These are phyloP conservation scores for Argyra leucocephala DNA, from an alignment of 2,888 invertebrate genomes.

Conservation along the genomic window DNA sequence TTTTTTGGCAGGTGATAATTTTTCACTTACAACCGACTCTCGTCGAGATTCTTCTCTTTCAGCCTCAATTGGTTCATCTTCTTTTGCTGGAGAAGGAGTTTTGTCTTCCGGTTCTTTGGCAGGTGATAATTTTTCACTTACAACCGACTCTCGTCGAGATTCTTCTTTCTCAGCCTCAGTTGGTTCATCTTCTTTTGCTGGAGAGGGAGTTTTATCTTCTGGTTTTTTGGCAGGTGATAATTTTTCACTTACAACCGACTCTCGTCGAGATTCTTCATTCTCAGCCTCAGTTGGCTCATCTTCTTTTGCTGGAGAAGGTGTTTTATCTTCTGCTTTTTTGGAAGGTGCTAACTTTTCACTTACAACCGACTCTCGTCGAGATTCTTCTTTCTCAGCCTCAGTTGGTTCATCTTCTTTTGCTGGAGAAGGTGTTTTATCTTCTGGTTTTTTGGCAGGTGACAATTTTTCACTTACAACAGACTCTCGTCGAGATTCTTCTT, in stretches of 20 bases:
- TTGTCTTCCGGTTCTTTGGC: slow-evolving; percentile 17
- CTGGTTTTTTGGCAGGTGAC: not conserved
- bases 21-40: slow-evolving; percentile 13
- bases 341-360: slow-evolving; percentile 17
- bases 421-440: not conserved
- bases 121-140: slow-evolving; percentile 14
- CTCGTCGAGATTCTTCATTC: slow-evolving; percentile 22
- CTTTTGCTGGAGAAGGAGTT: slow-evolving; percentile 25
- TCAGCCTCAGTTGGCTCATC: slow-evolving; percentile 12
- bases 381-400: slow-evolving; percentile 27
- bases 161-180: slow-evolving; percentile 16
- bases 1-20: not conserved
- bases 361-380: slow-evolving; percentile 30
- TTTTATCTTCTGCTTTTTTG: slow-evolving; percentile 18
- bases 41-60: slow-evolving; percentile 12
- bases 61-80: slow-evolving; percentile 9
- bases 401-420: slow-evolving; percentile 26
- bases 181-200: slow-evolving; percentile 26
- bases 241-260: slow-evolving; percentile 17
- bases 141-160: slow-evolving; percentile 14
- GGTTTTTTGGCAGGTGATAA: slow-evolving; percentile 16
- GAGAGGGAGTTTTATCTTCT: slow-evolving; percentile 20
- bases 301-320: slow-evolving; percentile 11
- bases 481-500: slow-evolving; percentile 16
- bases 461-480: slow-evolving; percentile 9